Evolutionary conservation across 2,113 vertebrate species (phyloP).

Genomic region (Corapipo altera): DNA sequence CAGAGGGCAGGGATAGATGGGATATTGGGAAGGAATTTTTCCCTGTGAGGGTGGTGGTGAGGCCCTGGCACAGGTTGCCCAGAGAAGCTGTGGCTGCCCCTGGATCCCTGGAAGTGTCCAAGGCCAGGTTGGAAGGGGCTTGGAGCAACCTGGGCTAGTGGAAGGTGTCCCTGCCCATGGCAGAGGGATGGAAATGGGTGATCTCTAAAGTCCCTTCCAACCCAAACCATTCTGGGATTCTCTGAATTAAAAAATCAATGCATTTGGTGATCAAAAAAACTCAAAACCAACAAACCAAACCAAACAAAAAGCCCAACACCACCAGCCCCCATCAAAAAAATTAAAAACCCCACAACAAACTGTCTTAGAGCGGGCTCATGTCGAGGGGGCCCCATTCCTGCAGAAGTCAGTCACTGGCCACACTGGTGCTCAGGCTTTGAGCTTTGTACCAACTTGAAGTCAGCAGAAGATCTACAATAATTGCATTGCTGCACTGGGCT

Average conservation of each 20-base stretch:
- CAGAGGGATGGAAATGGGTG: too few relatives aligned
- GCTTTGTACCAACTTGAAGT: background rate
- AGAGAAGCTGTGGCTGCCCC: background rate
- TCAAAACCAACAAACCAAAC: background rate
- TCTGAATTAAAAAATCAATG: background rate
- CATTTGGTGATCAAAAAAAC: background rate
- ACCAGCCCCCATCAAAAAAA: background rate
- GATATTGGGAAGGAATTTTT: background rate
- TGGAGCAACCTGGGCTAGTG: background rate
- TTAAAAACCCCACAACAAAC: background rate
- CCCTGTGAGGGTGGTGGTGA: background rate
- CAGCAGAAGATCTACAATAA: background rate
- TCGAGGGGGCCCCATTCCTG: background rate
- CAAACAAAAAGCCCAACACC: background rate
- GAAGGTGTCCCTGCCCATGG: background rate
- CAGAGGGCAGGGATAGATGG: background rate
- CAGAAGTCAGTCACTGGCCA: background rate
- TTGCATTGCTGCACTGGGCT: background rate
- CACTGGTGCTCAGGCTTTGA: background rate
- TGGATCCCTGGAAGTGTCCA: background rate
- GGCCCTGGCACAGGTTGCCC: background rate
- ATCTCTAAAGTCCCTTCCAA: background rate
- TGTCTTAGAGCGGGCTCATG: background rate
- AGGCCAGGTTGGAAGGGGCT: background rate
- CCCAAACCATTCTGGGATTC: background rate